Conservation (phyloP, 2,888 invertebrate species). For the Pammene aurita region DNA sequence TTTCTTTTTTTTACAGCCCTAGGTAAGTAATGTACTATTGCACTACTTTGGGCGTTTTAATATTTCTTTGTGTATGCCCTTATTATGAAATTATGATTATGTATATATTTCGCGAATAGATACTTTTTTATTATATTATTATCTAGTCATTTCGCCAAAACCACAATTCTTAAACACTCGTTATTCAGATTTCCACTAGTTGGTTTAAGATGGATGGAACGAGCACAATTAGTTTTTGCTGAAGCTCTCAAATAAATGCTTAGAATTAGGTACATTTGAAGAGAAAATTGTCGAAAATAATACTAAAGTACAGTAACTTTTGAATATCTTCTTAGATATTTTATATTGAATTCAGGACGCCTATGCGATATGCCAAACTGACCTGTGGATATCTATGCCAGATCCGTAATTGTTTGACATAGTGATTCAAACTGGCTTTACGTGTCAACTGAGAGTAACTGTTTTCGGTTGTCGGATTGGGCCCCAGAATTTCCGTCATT, state of each 20-base stretch:
- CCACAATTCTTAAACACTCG: constrained; percentile 59
- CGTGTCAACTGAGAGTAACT: too few species aligned
- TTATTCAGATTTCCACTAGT: constrained; percentile 58
- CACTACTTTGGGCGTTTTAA: too few species aligned
- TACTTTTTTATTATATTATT: neutral
- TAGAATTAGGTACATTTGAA: constrained; percentile 57
- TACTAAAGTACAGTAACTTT: constrained; percentile 30
- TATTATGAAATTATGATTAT: too few species aligned
- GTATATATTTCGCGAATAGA: neutral
- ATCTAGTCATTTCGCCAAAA: constrained; percentile 29
- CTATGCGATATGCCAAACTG: too few species aligned
- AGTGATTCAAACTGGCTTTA: too few species aligned
- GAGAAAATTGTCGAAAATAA: constrained; percentile 60
- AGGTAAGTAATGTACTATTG: too few species aligned
- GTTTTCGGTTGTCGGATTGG: too few species aligned
- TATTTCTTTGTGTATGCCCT: too few species aligned
- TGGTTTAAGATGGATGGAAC: constrained; percentile 71
- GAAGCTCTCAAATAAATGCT: constrained; percentile 70
- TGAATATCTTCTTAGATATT: neutral
- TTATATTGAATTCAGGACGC: neutral
- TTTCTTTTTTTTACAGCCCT: too few species aligned
- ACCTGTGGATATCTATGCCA: too few species aligned
- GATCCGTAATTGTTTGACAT: too few species aligned
- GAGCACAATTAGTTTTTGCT: constrained; percentile 75
- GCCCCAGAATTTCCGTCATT: too few species aligned